Percentiles rank a stretch among this genome's conserved stretches.
Conservation (phyloP, 1,140 invertebrate genomes). For the Piezodorus guildinii region DNA sequence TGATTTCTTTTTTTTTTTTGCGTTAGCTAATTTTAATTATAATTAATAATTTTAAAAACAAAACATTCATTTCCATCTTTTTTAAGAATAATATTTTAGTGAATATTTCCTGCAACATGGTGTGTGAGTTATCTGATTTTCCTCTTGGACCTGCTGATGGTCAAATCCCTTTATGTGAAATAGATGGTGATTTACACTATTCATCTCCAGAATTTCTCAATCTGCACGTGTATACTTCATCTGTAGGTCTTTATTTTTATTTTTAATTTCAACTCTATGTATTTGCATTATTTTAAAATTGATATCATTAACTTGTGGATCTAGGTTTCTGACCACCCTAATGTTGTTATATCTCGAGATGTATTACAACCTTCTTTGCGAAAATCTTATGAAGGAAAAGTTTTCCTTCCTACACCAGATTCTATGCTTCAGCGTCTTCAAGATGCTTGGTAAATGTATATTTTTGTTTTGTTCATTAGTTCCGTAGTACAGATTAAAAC, state of each 20-base stretch:
- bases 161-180: constrained; percentile 26
- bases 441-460: constrained; percentile 25
- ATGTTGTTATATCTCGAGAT: constrained; percentile 24
- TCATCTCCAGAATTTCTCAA: constrained; percentile 20
- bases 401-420: constrained; percentile 37
- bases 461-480: constrained; percentile 8
- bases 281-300: neutral
- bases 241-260: constrained; percentile 23
- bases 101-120: neutral
- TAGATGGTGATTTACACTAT: constrained; percentile 25
- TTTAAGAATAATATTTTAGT: no score
- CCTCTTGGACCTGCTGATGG: constrained; percentile 15
- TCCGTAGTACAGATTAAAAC: neutral
- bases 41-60: no score
- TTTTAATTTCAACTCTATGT: neutral
- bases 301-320: constrained; percentile 5
- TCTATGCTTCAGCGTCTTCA: constrained; percentile 36
- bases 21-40: no score
- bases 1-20: no score
- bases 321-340: constrained; percentile 25
- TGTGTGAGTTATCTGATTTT: constrained; percentile 17
- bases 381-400: constrained; percentile 32
- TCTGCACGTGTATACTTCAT: constrained; percentile 24
- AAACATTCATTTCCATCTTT: no score
- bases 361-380: constrained; percentile 27